Evolutionary conservation across 2,888 invertebrate genomes (phyloP).

Genomic region (Diarsia dahlii): DNA sequence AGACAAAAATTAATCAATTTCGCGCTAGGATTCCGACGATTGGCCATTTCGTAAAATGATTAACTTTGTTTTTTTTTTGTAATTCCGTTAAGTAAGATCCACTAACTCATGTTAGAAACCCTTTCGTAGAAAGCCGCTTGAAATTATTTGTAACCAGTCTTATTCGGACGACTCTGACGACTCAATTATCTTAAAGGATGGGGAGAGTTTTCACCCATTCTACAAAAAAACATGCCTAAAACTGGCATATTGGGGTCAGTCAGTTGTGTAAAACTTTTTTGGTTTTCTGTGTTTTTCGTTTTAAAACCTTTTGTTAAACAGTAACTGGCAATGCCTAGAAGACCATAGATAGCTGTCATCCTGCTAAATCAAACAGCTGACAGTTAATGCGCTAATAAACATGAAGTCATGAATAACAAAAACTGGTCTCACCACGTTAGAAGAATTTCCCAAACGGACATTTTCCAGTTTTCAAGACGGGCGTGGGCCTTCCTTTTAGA

Average conservation of each 20-base stretch:
- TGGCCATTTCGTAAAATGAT: slow-evolving; percentile 33
- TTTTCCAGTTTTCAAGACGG: slow-evolving; percentile 52
- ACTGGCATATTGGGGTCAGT: too few species aligned
- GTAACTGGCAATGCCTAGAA: neutral
- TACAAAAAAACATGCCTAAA: neutral
- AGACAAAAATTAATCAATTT: slow-evolving; percentile 71
- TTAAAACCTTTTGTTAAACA: neutral
- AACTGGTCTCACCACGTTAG: slow-evolving; percentile 15
- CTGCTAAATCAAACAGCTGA: slow-evolving; percentile 16
- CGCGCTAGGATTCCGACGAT: slow-evolving; percentile 47
- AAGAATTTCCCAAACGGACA: slow-evolving; percentile 44
- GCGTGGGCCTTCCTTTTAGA: slow-evolving; percentile 59
- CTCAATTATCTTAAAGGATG: neutral
- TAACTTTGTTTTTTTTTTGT: slow-evolving; percentile 17
- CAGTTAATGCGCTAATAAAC: slow-evolving; percentile 13
- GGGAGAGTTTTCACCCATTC: neutral
- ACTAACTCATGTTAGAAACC: neutral
- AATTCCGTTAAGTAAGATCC: neutral
- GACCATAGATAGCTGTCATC: neutral
- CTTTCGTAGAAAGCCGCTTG: too few species aligned
- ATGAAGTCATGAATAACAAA: slow-evolving; percentile 30
- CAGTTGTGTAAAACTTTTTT: too few species aligned
- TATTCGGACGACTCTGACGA: too few species aligned
- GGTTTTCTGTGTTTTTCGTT: neutral
- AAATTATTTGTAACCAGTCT: too few species aligned